A percentile compares a stretch with the other conserved stretches of the same genome.
Evolutionary conservation across 2,888 invertebrate species (phyloP).

Genomic region (Cheilosia pagana): DNA sequence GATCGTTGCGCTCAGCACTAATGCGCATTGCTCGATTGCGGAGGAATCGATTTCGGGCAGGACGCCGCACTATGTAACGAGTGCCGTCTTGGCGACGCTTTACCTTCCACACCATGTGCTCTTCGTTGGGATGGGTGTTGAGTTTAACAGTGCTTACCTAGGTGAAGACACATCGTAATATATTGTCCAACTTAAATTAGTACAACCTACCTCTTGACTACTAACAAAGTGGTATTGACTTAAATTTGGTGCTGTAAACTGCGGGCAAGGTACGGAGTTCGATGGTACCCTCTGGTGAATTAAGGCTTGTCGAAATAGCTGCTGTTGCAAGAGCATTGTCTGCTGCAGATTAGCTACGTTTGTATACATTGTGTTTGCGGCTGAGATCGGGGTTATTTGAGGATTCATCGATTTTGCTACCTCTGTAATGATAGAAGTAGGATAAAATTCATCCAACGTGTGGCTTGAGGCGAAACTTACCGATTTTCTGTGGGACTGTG

Average conservation of each 20-base stretch:
- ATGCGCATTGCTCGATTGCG: constrained; percentile 88
- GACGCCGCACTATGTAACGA: constrained; percentile 89
- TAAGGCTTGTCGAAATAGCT: constrained; percentile 85
- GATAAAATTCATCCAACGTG: neutral
- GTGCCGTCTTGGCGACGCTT: constrained; percentile 90
- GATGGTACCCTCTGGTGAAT: constrained; percentile 78
- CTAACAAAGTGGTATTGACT: constrained; percentile 86
- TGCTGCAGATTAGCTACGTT: constrained; percentile 88
- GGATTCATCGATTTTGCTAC: constrained; percentile 21
- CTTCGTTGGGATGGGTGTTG: constrained; percentile 71
- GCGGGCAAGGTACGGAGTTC: constrained; percentile 76
- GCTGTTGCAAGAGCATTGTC: constrained; percentile 88
- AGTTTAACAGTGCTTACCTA: constrained; percentile 72
- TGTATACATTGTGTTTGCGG: constrained; percentile 88
- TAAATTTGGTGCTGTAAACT: constrained; percentile 85
- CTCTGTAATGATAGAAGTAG: constrained; percentile 13
- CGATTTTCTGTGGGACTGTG: constrained; percentile 29
- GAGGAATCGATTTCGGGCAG: constrained; percentile 87
- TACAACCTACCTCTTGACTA: constrained; percentile 84
- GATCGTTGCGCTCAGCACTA: constrained; percentile 86
- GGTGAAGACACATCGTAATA: neutral
- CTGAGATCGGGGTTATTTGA: constrained; percentile 65
- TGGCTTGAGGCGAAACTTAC: constrained; percentile 5
- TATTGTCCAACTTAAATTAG: neutral
- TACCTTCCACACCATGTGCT: constrained; percentile 89